Evolutionary conservation across 2,797 vertebrate species (phyloP), one percentile per base, ranked within the genome.

Genomic region (Cyprinella venusta): DNA sequence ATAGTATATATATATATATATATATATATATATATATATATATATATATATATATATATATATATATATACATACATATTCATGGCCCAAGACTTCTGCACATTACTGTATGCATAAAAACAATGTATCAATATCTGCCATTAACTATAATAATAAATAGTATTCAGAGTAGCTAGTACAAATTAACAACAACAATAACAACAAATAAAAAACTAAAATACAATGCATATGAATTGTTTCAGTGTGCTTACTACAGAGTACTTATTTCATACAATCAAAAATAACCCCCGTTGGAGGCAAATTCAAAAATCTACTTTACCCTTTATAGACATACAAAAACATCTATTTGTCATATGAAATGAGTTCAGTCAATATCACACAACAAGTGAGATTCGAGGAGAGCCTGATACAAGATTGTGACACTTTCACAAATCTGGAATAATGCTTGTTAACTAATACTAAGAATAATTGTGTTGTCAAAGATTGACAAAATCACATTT

Each of bases 241-340:
- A 50, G 78, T 86, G 85, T 86, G 85, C 85, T 86, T 81, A 84
- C 80, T 86, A 84, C 26, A 78, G 77, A 65, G 81, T 86, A 30
- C 68, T 67, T 65, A 84, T 84, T 76, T 67, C 70, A 67, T 85
- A 85, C 84, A 85, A 83, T 80, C 76, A 81, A 78, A 87, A 83
- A 85, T 83, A 64, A 79, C 52, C 19, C 18, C 56, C 10, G 52
- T 78, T 76, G 61, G 70, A 75, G 76, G 77, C 64, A 69, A 71
- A 76, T 76, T 81, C 71, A 77, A 80, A 50, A 84, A 78, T 72
- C 76, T 82, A 68, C 33, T 82, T 84, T 64, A 72, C 56, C 63
- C 26, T 76, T 72, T 30, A 64, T 65, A 50, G 75, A 79, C 84
- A 78, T 78, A 85, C 42, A 85, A 85, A 69, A 82, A 85, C 70